Evolutionary conservation across 2,888 invertebrate genomes (phyloP).

Genomic region (Eupithecia insigniata): DNA sequence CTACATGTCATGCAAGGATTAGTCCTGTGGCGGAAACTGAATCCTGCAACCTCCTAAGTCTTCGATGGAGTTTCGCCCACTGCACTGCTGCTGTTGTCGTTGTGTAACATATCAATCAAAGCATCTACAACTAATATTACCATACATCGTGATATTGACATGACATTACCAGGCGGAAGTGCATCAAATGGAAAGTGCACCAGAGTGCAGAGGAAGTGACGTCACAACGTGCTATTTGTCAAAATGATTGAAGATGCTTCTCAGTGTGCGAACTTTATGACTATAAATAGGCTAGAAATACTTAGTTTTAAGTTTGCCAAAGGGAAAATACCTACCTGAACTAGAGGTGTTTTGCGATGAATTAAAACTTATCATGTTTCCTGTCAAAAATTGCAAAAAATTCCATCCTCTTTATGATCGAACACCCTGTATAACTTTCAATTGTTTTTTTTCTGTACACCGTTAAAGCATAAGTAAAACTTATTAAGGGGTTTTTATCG

Average conservation of each 20-base stretch:
- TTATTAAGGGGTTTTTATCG: background rate
- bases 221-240: conserved; percentile 23
- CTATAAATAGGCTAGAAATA: background rate
- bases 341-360: too few species aligned
- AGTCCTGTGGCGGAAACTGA: background rate
- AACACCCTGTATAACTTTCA: too few species aligned
- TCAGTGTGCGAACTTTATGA: background rate
- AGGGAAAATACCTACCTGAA: too few species aligned
- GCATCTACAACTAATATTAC: background rate
- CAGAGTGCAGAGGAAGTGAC: conserved; percentile 25
- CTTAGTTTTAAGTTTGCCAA: background rate
- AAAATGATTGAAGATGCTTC: conserved; percentile 24
- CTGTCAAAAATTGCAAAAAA: background rate
- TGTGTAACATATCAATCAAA: background rate
- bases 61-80: background rate
- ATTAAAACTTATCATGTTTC: background rate
- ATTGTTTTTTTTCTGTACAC: too few species aligned
- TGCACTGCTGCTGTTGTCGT: background rate
- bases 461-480: too few species aligned
- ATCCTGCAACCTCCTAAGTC: background rate
- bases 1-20: background rate
- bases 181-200: conserved; percentile 30
- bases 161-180: conserved; percentile 28
- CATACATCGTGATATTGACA: background rate
- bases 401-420: too few species aligned